Conservation (phyloP, 2,113 vertebrate genomes). For the Romanogobio albipinnatus region DNA sequence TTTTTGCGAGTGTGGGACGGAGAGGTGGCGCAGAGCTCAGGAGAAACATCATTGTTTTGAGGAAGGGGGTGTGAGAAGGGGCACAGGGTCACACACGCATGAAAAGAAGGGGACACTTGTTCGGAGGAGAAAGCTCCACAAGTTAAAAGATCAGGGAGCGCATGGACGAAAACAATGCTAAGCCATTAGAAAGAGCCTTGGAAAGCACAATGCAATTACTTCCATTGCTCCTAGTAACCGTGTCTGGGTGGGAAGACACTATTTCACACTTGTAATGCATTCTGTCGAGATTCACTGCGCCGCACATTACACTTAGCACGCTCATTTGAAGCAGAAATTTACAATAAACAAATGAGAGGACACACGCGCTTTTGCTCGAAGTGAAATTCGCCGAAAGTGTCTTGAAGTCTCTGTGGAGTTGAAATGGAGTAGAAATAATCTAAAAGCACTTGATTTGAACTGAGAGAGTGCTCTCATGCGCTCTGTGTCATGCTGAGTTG, state of each 20-base stretch:
- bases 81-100: conserved; percentile 74
- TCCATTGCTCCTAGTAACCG: conserved; percentile 75
- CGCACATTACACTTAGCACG: conserved; percentile 40
- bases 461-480: conserved; percentile 86
- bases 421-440: conserved; percentile 83
- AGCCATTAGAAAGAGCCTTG: conserved; percentile 73
- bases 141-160: conserved; percentile 67
- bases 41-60: conserved; percentile 42
- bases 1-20: conserved; percentile 10
- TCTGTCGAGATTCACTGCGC: conserved; percentile 45
- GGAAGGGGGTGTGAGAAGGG: conserved; percentile 58
- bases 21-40: conserved; percentile 30
- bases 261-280: conserved; percentile 57
- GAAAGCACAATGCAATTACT: conserved; percentile 77
- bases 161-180: conserved; percentile 54
- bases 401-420: conserved; percentile 76
- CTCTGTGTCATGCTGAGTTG: conserved; percentile 89
- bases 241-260: conserved; percentile 76
- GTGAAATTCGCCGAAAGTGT: conserved; percentile 58
- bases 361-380: conserved; percentile 41
- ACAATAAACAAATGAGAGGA: conserved; percentile 48
- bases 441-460: conserved; percentile 88
- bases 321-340: conserved; percentile 11
- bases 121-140: conserved; percentile 64
- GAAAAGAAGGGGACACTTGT: conserved; percentile 69